These are phyloP conservation scores for Psix sp. DNA, from an alignment of 1,140 invertebrate species.

Conservation along the genomic window DNA sequence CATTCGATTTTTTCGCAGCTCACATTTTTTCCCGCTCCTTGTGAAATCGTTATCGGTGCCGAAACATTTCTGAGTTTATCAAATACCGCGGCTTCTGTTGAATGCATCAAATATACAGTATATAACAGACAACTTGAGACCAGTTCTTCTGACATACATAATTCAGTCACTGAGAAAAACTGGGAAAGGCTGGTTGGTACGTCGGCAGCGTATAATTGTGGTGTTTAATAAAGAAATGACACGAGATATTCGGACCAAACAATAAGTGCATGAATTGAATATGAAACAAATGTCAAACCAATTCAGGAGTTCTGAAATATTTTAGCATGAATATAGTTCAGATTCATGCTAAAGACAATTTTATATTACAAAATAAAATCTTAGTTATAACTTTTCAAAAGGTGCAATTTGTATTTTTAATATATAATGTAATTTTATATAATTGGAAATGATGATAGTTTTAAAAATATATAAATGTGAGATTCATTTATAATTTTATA, in stretches of 20 bases:
- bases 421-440: no score
- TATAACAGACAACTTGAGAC: constrained; percentile 43
- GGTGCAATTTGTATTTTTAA: no score
- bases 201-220: constrained; percentile 63
- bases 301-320: background rate
- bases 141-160: constrained; percentile 60
- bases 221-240: constrained; percentile 72
- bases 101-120: constrained; percentile 42
- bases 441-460: no score
- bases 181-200: constrained; percentile 48
- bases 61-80: constrained; percentile 33
- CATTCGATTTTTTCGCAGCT: background rate
- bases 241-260: constrained; percentile 68
- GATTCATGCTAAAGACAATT: no score
- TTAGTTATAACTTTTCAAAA: no score
- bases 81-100: constrained; percentile 23
- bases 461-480: no score
- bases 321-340: no score
- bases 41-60: constrained; percentile 26
- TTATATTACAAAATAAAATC: no score
- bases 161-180: constrained; percentile 56
- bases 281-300: constrained; percentile 53
- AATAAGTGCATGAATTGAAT: constrained; percentile 63
- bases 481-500: no score
- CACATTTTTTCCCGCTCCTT: constrained; percentile 5